Evolutionary conservation across 2,113 vertebrate species (phyloP).

Genomic region (Catharus bicknelli): DNA sequence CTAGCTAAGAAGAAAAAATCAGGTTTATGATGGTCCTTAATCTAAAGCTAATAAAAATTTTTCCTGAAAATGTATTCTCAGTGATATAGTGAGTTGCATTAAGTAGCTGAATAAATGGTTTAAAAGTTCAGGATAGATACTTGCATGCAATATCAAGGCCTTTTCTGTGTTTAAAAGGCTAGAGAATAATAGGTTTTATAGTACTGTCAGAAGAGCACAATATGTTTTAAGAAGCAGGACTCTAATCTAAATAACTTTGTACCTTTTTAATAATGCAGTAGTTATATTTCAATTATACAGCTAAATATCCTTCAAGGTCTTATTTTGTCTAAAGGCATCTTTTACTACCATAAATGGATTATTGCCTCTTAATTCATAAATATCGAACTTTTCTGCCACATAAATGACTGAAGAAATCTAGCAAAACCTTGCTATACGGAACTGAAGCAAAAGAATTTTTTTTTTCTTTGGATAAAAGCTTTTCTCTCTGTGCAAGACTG

Average conservation of each 20-base stretch:
- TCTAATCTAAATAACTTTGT: neutral
- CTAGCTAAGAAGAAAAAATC: neutral
- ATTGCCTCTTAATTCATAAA: neutral
- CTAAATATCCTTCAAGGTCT: neutral
- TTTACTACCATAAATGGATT: neutral
- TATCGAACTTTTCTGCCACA: neutral
- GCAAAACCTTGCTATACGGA: neutral
- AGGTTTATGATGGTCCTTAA: neutral
- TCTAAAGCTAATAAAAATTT: neutral
- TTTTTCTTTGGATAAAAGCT: neutral
- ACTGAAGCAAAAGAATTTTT: neutral
- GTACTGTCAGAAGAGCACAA: neutral
- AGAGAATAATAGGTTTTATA: neutral
- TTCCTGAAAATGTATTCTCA: neutral
- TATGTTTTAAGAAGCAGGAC: neutral
- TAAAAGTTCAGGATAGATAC: neutral
- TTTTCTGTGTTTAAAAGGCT: neutral
- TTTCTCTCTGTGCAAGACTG: neutral
- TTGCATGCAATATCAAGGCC: neutral
- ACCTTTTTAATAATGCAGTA: neutral
- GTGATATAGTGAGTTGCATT: neutral
- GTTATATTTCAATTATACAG: neutral
- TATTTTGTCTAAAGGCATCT: neutral
- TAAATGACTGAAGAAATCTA: neutral
- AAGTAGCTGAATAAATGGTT: neutral